A percentile compares a stretch with the other conserved stretches of the same genome.
These are phyloP conservation scores for Mastacembelus armatus DNA, from an alignment of 2,797 vertebrate species.

Conservation along the genomic window DNA sequence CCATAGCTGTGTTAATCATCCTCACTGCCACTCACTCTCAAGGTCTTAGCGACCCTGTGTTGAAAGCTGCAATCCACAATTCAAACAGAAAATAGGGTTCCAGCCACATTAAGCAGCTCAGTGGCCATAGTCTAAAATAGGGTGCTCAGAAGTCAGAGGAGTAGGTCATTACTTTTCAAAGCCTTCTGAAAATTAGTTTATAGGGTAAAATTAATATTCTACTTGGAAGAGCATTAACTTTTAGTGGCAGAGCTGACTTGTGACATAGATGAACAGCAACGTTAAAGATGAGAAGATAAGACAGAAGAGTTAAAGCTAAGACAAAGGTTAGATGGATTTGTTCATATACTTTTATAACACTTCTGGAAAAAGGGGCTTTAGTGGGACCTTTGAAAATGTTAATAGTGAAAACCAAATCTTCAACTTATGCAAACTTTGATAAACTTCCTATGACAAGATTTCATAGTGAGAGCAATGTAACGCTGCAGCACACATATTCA, in stretches of 20 bases:
- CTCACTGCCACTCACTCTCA: conserved; percentile 77
- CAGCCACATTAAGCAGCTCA: conserved; percentile 64
- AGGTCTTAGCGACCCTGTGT: conserved; percentile 73
- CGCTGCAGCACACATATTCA: conserved; percentile 8
- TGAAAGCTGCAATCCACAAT: conserved; percentile 64
- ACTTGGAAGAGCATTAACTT: conserved; percentile 19
- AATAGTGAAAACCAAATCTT: conserved; percentile 7
- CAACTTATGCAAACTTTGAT: conserved; percentile 6
- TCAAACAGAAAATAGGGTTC: conserved; percentile 61
- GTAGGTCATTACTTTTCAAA: conserved; percentile 63
- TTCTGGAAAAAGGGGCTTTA: background rate
- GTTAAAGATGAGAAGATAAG: background rate
- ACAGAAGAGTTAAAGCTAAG: background rate
- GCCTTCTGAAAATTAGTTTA: conserved; percentile 57
- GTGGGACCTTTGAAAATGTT: conserved; percentile 15
- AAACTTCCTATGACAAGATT: conserved; percentile 20
- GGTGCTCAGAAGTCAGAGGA: conserved; percentile 47
- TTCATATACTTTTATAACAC: conserved; percentile 14
- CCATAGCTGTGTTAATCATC: conserved; percentile 76
- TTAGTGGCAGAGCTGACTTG: conserved; percentile 2
- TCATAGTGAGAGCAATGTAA: background rate
- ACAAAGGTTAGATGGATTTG: conserved; percentile 21
- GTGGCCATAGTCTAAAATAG: conserved; percentile 45
- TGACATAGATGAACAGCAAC: background rate
- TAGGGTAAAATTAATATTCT: conserved; percentile 62